These are phyloP conservation scores for Neodon shergylaensis DNA, from an alignment of 2,113 vertebrate genomes.

Conservation along the genomic window DNA sequence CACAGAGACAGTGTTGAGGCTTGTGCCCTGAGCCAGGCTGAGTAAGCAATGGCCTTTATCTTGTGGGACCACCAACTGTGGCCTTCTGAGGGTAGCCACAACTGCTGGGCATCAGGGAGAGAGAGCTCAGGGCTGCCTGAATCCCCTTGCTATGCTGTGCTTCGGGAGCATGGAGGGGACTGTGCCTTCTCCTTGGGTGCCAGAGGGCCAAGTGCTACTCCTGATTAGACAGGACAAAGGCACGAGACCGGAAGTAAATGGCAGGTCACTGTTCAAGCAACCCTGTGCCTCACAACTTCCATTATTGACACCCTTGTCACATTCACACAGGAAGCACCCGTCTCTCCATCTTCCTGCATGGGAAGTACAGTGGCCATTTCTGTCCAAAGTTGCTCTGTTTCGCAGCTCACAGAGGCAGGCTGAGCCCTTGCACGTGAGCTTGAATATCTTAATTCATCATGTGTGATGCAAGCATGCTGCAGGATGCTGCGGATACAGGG, in stretches of 20 bases:
- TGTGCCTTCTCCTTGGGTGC: not conserved
- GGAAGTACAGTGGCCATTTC: not conserved
- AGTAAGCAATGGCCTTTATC: not conserved
- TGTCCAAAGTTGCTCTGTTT: not conserved
- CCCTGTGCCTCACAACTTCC: not conserved
- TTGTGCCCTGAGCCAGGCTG: not conserved
- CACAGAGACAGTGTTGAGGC: not conserved
- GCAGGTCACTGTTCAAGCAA: not conserved
- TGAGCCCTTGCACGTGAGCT: not conserved
- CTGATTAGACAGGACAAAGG: not conserved
- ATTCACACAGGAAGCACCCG: not conserved
- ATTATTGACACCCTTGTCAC: not conserved
- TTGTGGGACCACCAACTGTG: not conserved
- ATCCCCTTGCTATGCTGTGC: not conserved
- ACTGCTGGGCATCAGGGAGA: not conserved
- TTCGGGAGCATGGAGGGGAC: not conserved
- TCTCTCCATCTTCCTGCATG: not conserved
- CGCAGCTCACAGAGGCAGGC: not conserved
- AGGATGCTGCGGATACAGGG: not conserved
- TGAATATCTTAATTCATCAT: not conserved
- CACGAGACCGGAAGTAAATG: not conserved
- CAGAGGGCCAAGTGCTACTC: not conserved
- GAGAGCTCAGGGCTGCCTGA: not conserved
- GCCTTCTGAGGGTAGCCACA: not conserved
- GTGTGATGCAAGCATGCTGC: not conserved